Evolutionary conservation across 2,113 vertebrate species (phyloP).

Genomic region (Guaruba guarouba): DNA sequence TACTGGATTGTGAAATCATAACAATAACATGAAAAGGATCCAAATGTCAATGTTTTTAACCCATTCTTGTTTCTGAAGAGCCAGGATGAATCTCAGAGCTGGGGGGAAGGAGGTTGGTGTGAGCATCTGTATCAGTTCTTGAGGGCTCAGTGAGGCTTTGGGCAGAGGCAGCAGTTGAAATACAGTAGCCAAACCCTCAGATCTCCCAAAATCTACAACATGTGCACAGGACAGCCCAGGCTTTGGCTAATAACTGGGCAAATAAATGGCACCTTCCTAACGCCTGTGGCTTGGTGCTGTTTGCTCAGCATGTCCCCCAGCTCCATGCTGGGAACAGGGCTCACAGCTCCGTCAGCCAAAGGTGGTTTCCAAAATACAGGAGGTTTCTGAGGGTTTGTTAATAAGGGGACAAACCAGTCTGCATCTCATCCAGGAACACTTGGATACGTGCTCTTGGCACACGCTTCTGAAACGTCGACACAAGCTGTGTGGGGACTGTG

Average conservation of each 20-base stretch:
- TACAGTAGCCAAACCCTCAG: not conserved
- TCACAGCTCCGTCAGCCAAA: not conserved
- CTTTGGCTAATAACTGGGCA: not conserved
- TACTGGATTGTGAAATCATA: not conserved
- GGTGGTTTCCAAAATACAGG: not conserved
- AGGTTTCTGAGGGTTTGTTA: not conserved
- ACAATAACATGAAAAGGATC: not conserved
- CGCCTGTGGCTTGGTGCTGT: not conserved
- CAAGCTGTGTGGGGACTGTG: not conserved
- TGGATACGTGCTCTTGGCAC: not conserved
- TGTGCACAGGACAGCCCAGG: not conserved
- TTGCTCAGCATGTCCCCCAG: fast-evolving
- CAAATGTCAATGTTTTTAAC: not conserved
- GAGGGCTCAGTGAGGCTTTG: fast-evolving
- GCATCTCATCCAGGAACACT: not conserved
- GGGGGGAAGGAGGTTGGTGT: not conserved
- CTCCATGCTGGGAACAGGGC: not conserved
- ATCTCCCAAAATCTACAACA: not conserved
- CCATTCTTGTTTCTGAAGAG: not conserved
- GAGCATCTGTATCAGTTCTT: not conserved
- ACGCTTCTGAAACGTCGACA: not conserved
- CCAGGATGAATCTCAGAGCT: not conserved
- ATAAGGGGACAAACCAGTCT: not conserved
- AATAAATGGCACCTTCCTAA: not conserved
- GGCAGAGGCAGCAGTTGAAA: not conserved